Evolutionary conservation across 2,888 invertebrate species (phyloP).

Genomic region (Pandemis cinnamomeana): DNA sequence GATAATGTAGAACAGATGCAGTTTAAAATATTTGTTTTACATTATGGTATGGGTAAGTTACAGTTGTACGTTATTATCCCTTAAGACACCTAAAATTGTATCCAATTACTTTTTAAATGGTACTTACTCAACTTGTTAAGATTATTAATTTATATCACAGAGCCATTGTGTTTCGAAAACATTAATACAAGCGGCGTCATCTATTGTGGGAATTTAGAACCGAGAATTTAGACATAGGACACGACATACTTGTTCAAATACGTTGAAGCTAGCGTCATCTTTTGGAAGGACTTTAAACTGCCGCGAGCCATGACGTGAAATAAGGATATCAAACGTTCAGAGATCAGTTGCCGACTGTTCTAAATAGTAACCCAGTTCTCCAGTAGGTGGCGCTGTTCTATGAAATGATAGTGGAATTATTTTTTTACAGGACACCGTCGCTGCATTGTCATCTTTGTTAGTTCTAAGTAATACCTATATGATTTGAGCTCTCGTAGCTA

Average conservation of each 20-base stretch:
- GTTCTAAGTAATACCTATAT: too few species aligned
- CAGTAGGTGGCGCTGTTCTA: constrained; percentile 30
- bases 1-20: too few species aligned
- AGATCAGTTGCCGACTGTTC: not conserved
- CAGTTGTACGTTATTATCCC: too few species aligned
- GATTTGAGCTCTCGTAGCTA: too few species aligned
- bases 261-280: constrained; percentile 29
- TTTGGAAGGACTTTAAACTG: constrained; percentile 18
- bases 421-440: too few species aligned
- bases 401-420: not conserved
- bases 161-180: not conserved
- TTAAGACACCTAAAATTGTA: too few species aligned
- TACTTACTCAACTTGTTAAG: too few species aligned
- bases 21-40: too few species aligned
- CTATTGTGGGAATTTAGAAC: not conserved
- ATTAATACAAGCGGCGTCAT: not conserved
- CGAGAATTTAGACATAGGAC: not conserved
- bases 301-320: not conserved
- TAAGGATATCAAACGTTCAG: not conserved
- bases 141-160: too few species aligned
- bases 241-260: not conserved
- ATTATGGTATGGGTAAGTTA: too few species aligned
- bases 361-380: constrained; percentile 11
- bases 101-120: too few species aligned
- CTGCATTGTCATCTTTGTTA: not conserved